phyloP scores from a whole-genome alignment of 2,797 vertebrate species.

The Oreochromis grahami region DNA sequence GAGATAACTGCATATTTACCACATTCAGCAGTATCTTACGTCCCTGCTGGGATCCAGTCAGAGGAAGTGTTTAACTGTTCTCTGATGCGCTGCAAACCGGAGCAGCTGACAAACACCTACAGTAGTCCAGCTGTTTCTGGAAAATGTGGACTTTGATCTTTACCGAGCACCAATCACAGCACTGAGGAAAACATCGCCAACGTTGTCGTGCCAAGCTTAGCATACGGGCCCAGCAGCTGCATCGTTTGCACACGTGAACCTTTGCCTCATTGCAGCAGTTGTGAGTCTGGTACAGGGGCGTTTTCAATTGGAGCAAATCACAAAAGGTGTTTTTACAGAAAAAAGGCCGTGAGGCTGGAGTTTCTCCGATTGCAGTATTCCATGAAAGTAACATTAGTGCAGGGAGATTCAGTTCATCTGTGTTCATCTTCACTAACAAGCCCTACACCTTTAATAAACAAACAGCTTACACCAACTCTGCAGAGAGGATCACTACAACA shows the following conservation, averaged over 20 bases:
- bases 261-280: not conserved
- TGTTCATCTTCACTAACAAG: not conserved
- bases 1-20: slow-evolving; percentile 65
- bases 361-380: not conserved
- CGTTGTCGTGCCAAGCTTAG: not conserved
- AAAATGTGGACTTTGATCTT: not conserved
- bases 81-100: slow-evolving; percentile 57
- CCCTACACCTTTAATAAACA: not conserved
- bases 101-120: slow-evolving; percentile 49
- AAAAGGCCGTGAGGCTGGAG: not conserved
- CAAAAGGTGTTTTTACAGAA: not conserved
- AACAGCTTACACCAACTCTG: not conserved
- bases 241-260: not conserved
- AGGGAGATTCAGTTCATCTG: not conserved
- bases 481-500: not conserved
- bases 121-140: not conserved
- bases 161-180: not conserved
- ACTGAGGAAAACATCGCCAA: not conserved
- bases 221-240: not conserved
- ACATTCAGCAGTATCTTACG: slow-evolving; percentile 70
- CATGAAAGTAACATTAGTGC: not conserved
- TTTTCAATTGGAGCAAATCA: not conserved
- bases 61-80: slow-evolving; percentile 61
- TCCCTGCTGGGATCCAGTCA: slow-evolving; percentile 61
- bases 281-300: not conserved